Conservation (phyloP, 2,888 invertebrate genomes). For the Himalopsyche anomala region DNA sequence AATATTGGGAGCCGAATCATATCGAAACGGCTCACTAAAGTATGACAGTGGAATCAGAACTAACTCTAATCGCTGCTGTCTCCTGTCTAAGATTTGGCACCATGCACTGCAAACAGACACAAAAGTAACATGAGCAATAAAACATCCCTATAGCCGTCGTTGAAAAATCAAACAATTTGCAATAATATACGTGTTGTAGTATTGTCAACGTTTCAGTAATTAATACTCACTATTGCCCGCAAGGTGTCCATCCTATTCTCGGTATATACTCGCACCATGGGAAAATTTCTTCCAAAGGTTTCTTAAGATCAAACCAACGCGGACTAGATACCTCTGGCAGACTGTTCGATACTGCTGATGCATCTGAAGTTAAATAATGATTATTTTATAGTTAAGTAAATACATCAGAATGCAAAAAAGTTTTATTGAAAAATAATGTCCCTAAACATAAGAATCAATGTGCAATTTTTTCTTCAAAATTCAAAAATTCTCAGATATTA, state of each 20-base stretch:
- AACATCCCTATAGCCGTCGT: neutral
- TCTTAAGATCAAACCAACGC: constrained; percentile 83
- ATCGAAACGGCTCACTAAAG: constrained; percentile 78
- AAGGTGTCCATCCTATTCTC: constrained; percentile 96
- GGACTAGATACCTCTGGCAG: constrained; percentile 7
- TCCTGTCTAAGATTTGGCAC: constrained; percentile 92
- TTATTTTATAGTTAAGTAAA: neutral
- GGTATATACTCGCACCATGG: constrained; percentile 98
- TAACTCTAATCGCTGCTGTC: constrained; percentile 90
- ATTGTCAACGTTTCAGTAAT: neutral
- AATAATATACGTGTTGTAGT: neutral
- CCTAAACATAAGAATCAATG: too few relatives aligned
- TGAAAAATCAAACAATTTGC: neutral
- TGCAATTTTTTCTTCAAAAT: too few relatives aligned
- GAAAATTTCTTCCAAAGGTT: constrained; percentile 87
- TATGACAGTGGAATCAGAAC: constrained; percentile 88
- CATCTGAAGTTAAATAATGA: neutral
- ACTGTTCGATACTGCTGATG: neutral
- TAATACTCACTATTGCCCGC: constrained; percentile 87
- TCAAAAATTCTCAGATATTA: too few relatives aligned
- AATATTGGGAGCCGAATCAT: constrained; percentile 71
- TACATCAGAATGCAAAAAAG: neutral
- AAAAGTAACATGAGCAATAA: neutral
- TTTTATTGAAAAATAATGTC: too few relatives aligned
- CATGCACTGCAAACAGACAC: constrained; percentile 82